phyloP scores from a whole-genome alignment of 2,797 vertebrate species.

The Sebastes cheni region DNA sequence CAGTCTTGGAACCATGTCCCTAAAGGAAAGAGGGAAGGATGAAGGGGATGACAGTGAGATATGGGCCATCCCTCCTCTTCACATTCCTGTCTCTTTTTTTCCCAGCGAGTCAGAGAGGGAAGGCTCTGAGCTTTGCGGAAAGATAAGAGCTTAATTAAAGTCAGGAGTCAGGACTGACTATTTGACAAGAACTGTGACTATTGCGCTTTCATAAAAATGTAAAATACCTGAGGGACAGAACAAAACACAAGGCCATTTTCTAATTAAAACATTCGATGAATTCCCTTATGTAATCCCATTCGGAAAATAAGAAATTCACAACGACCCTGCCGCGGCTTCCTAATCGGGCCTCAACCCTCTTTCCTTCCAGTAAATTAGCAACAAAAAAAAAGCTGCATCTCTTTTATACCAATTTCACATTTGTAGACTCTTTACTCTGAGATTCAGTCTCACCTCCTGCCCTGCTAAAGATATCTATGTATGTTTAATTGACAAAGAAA shows the following conservation, averaged over 20 bases:
- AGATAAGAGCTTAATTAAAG: constrained; percentile 80
- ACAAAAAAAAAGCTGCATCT: neutral
- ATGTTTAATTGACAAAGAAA: neutral
- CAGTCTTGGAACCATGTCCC: constrained; percentile 31
- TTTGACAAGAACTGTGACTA: constrained; percentile 49
- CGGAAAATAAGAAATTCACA: constrained; percentile 38
- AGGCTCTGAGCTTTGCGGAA: constrained; percentile 52
- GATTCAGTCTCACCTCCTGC: neutral
- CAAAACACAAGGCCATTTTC: constrained; percentile 53
- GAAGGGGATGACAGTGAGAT: constrained; percentile 46
- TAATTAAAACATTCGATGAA: constrained; percentile 62
- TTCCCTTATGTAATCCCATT: constrained; percentile 47
- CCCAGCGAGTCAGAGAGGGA: constrained; percentile 48
- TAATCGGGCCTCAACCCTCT: constrained; percentile 1
- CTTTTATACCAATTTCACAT: neutral
- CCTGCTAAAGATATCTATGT: neutral
- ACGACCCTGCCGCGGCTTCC: constrained; percentile 28
- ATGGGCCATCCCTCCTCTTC: constrained; percentile 52
- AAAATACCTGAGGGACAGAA: constrained; percentile 64
- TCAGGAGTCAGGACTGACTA: constrained; percentile 56
- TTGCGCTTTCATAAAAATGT: constrained; percentile 69
- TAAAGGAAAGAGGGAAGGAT: constrained; percentile 21
- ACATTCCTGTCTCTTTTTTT: constrained; percentile 59
- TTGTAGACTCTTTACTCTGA: neutral
- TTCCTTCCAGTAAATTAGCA: constrained; percentile 23